These are phyloP conservation scores for Phlogophora meticulosa DNA, from an alignment of 2,888 invertebrate species.

Conservation along the genomic window DNA sequence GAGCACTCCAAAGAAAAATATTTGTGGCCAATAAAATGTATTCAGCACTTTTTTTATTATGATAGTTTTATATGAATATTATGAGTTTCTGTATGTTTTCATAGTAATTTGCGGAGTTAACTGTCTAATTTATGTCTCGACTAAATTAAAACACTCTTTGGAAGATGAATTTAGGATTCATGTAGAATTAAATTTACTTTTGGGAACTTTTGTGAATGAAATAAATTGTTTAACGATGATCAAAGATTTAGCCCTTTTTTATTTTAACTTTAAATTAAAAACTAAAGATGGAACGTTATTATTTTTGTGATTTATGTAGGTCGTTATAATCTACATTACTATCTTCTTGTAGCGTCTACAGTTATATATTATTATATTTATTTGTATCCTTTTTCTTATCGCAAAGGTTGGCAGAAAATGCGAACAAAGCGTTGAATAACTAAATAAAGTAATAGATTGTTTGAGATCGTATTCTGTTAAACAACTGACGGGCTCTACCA, in stretches of 20 bases:
- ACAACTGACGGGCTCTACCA: too few species aligned
- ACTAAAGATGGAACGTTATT: neutral
- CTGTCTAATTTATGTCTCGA: slow-evolving; percentile 40
- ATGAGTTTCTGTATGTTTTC: slow-evolving; percentile 43
- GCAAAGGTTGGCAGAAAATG: too few species aligned
- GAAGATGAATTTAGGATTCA: slow-evolving; percentile 3
- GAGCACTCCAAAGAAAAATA: slow-evolving; percentile 37
- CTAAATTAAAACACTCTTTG: slow-evolving; percentile 37
- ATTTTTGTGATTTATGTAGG: neutral
- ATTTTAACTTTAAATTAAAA: slow-evolving; percentile 20
- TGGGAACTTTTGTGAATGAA: neutral
- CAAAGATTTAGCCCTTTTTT: neutral
- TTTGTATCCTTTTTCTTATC: too few species aligned
- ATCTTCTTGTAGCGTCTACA: neutral
- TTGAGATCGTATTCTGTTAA: neutral
- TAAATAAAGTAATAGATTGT: neutral
- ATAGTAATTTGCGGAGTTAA: slow-evolving; percentile 25
- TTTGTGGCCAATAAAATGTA: slow-evolving; percentile 50
- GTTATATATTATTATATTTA: neutral
- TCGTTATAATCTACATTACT: neutral
- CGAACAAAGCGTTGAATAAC: neutral
- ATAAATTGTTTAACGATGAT: slow-evolving; percentile 20
- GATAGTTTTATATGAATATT: slow-evolving; percentile 60
- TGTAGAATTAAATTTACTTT: slow-evolving; percentile 8
- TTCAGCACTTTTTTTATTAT: slow-evolving; percentile 51